These are phyloP conservation scores for Nansenia antarctica DNA, from an alignment of 2,113 vertebrate species.

Conservation along the genomic window DNA sequence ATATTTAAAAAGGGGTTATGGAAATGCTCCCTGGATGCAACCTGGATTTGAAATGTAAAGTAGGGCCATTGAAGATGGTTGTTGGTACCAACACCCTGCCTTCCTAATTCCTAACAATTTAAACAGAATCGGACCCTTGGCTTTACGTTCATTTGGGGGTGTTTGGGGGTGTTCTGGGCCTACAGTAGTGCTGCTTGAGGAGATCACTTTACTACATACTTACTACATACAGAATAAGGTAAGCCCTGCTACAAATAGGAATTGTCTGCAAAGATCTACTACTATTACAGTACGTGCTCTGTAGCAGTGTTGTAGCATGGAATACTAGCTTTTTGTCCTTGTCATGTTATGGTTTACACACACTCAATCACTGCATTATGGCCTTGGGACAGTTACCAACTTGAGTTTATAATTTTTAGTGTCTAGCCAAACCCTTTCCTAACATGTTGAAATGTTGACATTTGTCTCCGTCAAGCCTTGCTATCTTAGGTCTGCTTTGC, in stretches of 20 bases:
- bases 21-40: conserved; percentile 76
- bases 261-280: too few relatives aligned
- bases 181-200: not conserved
- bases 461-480: not conserved
- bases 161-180: not conserved
- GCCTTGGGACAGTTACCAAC: too few relatives aligned
- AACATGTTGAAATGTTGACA: too few relatives aligned
- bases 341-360: too few relatives aligned
- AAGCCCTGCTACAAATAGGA: not conserved
- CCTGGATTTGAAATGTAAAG: conserved; percentile 79
- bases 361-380: too few relatives aligned
- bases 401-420: too few relatives aligned
- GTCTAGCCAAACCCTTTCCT: too few relatives aligned
- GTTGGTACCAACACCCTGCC: conserved; percentile 32
- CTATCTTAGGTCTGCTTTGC: not conserved
- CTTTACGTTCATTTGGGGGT: not conserved
- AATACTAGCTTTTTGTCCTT: too few relatives aligned
- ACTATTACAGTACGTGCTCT: too few relatives aligned
- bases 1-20: conserved; percentile 80
- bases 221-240: not conserved
- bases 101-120: conserved; percentile 36
- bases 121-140: not conserved
- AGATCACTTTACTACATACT: not conserved
- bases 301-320: too few relatives aligned
- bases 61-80: conserved; percentile 58